Conservation (phyloP, 2,888 invertebrate species). For the Patella depressa region DNA sequence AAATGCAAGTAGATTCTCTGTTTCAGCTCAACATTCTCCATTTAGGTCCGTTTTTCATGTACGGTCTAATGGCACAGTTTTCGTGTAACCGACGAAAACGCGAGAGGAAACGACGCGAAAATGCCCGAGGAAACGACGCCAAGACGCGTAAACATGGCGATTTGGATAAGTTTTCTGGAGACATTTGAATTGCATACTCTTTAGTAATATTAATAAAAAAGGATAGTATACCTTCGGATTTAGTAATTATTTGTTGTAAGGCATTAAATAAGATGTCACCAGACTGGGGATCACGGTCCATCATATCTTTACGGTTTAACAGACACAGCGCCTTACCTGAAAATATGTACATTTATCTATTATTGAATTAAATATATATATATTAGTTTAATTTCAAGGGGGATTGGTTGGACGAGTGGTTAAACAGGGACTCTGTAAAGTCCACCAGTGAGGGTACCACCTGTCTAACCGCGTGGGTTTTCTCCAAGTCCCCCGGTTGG, state of each 20-base stretch:
- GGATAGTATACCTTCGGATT: conserved; percentile 41
- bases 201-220: background rate
- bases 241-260: conserved; percentile 71
- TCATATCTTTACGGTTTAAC: conserved; percentile 89
- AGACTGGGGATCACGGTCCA: conserved; percentile 91
- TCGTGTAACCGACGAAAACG: background rate
- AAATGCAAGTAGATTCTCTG: too few species aligned
- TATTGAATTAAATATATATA: too few species aligned
- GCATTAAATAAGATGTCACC: conserved; percentile 96
- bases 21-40: too few species aligned
- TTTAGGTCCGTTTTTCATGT: too few species aligned
- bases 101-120: background rate
- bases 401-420: too few species aligned
- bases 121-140: background rate
- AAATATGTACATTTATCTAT: conserved; percentile 23
- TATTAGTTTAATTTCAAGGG: too few species aligned
- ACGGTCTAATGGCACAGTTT: too few species aligned
- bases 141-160: background rate
- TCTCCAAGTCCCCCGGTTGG: too few species aligned
- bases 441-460: too few species aligned
- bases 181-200: background rate
- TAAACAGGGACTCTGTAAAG: too few species aligned
- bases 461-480: too few species aligned
- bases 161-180: background rate
- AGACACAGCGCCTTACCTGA: conserved; percentile 91